A percentile compares a stretch with the other conserved stretches of the same genome.
Evolutionary conservation across 2,888 invertebrate genomes (phyloP).

Genomic region (Drosophila koepferae): DNA sequence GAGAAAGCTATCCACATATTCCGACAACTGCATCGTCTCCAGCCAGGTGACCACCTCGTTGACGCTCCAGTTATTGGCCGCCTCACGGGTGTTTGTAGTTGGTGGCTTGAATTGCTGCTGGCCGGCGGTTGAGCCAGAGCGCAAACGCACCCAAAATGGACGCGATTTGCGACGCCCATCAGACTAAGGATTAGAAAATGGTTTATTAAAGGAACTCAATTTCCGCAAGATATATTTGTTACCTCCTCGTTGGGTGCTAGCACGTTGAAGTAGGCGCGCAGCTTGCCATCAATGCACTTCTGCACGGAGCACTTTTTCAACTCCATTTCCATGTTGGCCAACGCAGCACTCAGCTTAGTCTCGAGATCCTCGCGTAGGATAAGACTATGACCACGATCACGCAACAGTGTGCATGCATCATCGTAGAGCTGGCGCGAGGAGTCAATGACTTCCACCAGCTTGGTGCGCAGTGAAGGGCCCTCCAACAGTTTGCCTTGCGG

Average conservation of each 20-base stretch:
- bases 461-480: constrained; percentile 90
- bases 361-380: constrained; percentile 89
- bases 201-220: neutral
- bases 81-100: constrained; percentile 85
- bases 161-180: constrained; percentile 88
- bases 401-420: constrained; percentile 89
- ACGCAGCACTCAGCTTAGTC: constrained; percentile 88
- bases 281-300: constrained; percentile 83
- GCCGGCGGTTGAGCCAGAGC: constrained; percentile 85
- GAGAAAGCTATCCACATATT: constrained; percentile 96
- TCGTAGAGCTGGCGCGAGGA: constrained; percentile 88
- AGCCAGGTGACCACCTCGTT: constrained; percentile 96
- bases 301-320: constrained; percentile 88
- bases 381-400: constrained; percentile 89
- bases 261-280: constrained; percentile 84
- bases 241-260: constrained; percentile 85
- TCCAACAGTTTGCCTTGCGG: constrained; percentile 93
- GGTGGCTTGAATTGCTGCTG: constrained; percentile 79
- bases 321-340: constrained; percentile 90
- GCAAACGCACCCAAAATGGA: constrained; percentile 89
- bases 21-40: constrained; percentile 93
- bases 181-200: constrained; percentile 63
- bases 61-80: constrained; percentile 91
- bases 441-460: constrained; percentile 88
- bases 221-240: neutral